phyloP scores from a whole-genome alignment of 2,797 vertebrate genomes.

The Paedocypris micromegethes region DNA sequence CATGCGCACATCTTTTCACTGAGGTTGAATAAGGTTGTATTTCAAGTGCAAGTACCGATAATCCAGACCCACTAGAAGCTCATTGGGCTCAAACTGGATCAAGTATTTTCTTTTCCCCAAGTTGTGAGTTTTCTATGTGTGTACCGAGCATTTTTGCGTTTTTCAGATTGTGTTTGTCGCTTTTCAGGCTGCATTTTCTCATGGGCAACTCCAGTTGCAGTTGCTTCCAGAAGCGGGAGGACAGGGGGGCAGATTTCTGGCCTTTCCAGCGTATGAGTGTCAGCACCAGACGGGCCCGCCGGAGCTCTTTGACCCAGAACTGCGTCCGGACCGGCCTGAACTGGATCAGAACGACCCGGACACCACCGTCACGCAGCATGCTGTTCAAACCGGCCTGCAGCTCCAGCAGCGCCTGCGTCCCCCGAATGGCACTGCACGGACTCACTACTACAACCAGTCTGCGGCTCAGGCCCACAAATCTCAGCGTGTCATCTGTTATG shows the following conservation, averaged over 20 bases:
- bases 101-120: neutral
- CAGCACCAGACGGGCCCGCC: slow-evolving; percentile 76
- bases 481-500: slow-evolving; percentile 94
- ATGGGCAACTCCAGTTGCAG: slow-evolving; percentile 84
- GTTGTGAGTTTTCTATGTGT: neutral
- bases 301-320: slow-evolving; percentile 82
- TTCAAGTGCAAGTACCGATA: neutral
- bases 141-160: slow-evolving; percentile 22
- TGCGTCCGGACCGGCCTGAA: slow-evolving; percentile 76
- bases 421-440: slow-evolving; percentile 79
- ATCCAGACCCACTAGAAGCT: neutral
- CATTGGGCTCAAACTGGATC: neutral
- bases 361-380: slow-evolving; percentile 83
- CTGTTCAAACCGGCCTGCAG: slow-evolving; percentile 86
- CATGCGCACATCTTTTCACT: no score
- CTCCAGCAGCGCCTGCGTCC: slow-evolving; percentile 92
- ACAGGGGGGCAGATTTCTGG: slow-evolving; percentile 79
- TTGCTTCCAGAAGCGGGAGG: slow-evolving; percentile 88
- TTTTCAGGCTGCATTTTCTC: slow-evolving; percentile 50
- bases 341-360: slow-evolving; percentile 89
- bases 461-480: slow-evolving; percentile 87
- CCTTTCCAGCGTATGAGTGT: slow-evolving; percentile 87
- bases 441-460: slow-evolving; percentile 89
- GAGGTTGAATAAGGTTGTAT: no score
- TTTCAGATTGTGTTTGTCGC: slow-evolving; percentile 16